A percentile compares a stretch with the other conserved stretches of the same genome.
phyloP scores from a whole-genome alignment of 2,888 invertebrate species.

The Xylophagus ater region DNA sequence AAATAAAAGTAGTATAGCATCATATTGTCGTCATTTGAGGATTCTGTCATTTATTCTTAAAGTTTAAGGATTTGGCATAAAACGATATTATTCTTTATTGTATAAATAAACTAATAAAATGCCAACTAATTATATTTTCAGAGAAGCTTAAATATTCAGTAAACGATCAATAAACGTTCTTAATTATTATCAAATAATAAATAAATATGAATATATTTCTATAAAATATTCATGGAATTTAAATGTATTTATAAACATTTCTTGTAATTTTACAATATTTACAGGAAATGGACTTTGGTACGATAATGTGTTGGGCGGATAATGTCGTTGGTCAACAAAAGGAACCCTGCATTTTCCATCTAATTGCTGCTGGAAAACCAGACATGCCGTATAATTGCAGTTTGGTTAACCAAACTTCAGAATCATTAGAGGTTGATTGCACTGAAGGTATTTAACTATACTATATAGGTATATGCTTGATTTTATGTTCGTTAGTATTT shows the following conservation, averaged over 20 bases:
- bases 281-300: conserved; percentile 64
- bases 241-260: conserved; percentile 28
- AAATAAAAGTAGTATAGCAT: too few relatives aligned
- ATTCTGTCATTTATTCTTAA: too few relatives aligned
- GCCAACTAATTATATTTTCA: too few relatives aligned
- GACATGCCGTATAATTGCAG: conserved; percentile 69
- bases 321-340: conserved; percentile 59
- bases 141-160: too few relatives aligned
- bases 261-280: conserved; percentile 11
- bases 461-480: neutral
- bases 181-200: too few relatives aligned
- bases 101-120: too few relatives aligned
- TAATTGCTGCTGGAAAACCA: conserved; percentile 67
- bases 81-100: too few relatives aligned
- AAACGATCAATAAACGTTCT: too few relatives aligned
- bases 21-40: too few relatives aligned
- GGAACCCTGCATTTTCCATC: conserved; percentile 64
- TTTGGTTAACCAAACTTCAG: conserved; percentile 63
- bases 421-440: conserved; percentile 64
- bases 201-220: too few relatives aligned
- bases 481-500: conserved; percentile 4
- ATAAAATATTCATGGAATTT: conserved; percentile 49
- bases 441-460: conserved; percentile 40
- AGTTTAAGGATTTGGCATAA: too few relatives aligned
- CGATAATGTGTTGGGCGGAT: conserved; percentile 63